These are phyloP conservation scores for Hozukius guyotensis DNA, from an alignment of 2,797 vertebrate genomes.

Conservation along the genomic window DNA sequence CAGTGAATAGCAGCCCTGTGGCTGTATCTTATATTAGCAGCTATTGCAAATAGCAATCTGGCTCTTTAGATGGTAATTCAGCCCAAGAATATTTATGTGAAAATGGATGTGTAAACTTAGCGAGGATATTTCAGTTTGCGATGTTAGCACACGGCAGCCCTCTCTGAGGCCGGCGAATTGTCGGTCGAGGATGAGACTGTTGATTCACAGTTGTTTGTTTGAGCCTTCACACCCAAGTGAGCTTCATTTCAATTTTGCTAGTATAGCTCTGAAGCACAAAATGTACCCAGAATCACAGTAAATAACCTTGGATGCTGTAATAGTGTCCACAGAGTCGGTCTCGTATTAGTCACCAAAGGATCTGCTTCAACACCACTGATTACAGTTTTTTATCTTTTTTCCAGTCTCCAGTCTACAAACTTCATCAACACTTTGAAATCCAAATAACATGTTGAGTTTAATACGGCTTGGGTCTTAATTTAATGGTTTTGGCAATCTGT, in stretches of 20 bases:
- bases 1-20: conserved; percentile 10
- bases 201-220: conserved; percentile 53
- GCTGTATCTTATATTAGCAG: conserved; percentile 8
- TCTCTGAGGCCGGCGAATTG: conserved; percentile 30
- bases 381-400: conserved; percentile 12
- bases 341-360: conserved; percentile 14
- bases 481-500: not conserved
- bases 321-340: conserved; percentile 12
- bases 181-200: conserved; percentile 21
- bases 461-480: not conserved
- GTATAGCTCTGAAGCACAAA: conserved; percentile 18
- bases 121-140: conserved; percentile 1
- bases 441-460: conserved; percentile 4
- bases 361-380: conserved; percentile 8
- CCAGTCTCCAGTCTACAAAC: not conserved
- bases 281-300: conserved; percentile 18
- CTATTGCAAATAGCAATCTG: conserved; percentile 5
- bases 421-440: conserved; percentile 6
- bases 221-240: conserved; percentile 50
- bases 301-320: conserved; percentile 17
- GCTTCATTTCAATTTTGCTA: conserved; percentile 36
- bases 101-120: conserved; percentile 15
- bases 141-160: conserved; percentile 20
- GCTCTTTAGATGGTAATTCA: not conserved
- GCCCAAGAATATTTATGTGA: not conserved